Evolutionary conservation across 2,888 invertebrate genomes (phyloP), one percentile per base, ranked within the genome.

Genomic region (Melitaea athalia): DNA sequence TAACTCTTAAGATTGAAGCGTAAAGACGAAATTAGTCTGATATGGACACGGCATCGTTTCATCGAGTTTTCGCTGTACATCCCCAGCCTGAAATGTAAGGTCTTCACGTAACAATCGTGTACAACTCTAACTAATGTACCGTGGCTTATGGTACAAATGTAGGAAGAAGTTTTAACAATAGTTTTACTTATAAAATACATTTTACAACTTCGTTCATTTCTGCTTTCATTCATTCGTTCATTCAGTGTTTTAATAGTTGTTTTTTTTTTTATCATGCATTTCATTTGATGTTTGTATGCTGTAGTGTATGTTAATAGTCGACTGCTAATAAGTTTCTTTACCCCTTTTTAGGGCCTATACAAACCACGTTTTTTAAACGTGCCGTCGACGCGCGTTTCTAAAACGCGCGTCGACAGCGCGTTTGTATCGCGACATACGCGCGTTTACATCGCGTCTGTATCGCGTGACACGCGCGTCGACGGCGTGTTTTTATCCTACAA

Each of bases 121-220:
- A 53, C 33, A 66, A 50, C 42, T 65, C 59, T 59, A 33, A 45
- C 47, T 64, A 64, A 64, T 64, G 63, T 57, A 57, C 33, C 33
- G 33, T 55, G 43, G 47, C 47, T 64, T 43, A 55, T 55, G 63
- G 63, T 63, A 49, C 50, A 38, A 47, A 61, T 61, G 61, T 50
- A 24, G 43, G 53, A 63, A 63, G 10, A 12, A 33, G 31, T 33
- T 14, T 53, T 53, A 14, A 55, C 53, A 55, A 33, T n/a, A 31
- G 33, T n/a, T 31, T 55, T 7, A 55, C 33, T 33, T 33, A 33
- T 31, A 33, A 33, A 55, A 52, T 49, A 15, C 11, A 24, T 52
- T 52, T 10, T 17, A 50, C n/a, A n/a, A 15, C 6, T 53, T 31
- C 24, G 12, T 31, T 53, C 53, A 14, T 53, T 14, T 31, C 10